Conservation (phyloP, 1,140 invertebrate species). For the Apis florea region DNA sequence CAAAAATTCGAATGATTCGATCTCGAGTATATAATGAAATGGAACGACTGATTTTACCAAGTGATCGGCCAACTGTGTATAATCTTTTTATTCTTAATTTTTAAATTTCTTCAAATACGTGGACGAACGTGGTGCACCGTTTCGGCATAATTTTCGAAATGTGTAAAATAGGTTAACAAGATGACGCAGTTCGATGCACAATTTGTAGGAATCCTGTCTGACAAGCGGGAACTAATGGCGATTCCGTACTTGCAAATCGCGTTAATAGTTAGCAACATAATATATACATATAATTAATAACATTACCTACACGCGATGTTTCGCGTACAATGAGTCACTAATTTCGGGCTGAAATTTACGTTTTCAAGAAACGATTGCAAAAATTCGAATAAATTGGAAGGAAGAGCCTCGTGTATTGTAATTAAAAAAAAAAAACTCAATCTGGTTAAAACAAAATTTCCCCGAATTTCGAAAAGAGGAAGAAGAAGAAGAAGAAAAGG, state of each 20-base stretch:
- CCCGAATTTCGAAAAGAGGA: too few relatives aligned
- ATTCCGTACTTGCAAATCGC: not conserved
- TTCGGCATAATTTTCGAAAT: not conserved
- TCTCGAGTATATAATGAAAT: too few relatives aligned
- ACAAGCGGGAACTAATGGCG: constrained; percentile 11
- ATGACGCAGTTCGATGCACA: constrained; percentile 1
- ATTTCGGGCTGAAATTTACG: not conserved
- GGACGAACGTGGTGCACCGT: too few relatives aligned
- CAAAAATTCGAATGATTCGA: too few relatives aligned
- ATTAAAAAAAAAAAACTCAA: too few relatives aligned
- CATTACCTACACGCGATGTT: not conserved
- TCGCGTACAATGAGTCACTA: not conserved
- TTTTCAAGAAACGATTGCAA: too few relatives aligned
- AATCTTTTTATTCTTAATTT: not conserved
- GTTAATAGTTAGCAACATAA: not conserved
- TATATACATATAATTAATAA: not conserved
- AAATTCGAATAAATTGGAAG: too few relatives aligned
- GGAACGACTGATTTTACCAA: not conserved
- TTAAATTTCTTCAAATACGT: not conserved
- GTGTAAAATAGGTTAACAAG: constrained; percentile 14
- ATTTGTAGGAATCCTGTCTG: constrained; percentile 2
- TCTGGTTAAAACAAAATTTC: too few relatives aligned
- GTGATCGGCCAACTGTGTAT: too few relatives aligned
- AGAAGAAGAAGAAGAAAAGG: too few relatives aligned
- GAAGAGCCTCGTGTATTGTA: too few relatives aligned